These are phyloP conservation scores for Drosophila bunnanda DNA, from an alignment of 2,888 invertebrate genomes.

Conservation along the genomic window DNA sequence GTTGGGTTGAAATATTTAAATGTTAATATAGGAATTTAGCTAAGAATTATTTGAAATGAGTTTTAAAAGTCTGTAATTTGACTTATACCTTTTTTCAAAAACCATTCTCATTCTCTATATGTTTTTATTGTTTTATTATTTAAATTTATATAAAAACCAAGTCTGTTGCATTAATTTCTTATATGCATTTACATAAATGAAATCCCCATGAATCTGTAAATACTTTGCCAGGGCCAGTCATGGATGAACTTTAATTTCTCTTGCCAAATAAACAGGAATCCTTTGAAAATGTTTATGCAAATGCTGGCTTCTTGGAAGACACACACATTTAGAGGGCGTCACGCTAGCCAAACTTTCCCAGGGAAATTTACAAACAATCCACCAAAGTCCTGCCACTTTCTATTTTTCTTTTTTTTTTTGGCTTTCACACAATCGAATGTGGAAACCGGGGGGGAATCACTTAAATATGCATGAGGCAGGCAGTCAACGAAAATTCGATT, in stretches of 20 bases:
- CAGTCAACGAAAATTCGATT: conserved; percentile 69
- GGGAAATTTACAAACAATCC: conserved; percentile 46
- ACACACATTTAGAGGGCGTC: conserved; percentile 41
- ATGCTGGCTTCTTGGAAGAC: conserved; percentile 8
- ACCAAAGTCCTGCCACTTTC: conserved; percentile 6
- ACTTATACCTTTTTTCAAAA: not conserved
- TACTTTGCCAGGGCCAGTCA: not conserved
- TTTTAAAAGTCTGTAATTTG: not conserved
- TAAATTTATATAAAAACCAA: not conserved
- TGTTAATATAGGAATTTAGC: no score
- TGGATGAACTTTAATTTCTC: conserved; percentile 12
- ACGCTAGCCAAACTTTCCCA: conserved; percentile 69
- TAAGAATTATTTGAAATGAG: not conserved
- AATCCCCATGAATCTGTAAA: conserved; percentile 5
- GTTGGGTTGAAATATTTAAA: not conserved
- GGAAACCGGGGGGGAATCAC: conserved; percentile 47
- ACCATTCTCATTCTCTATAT: not conserved
- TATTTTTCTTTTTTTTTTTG: not conserved
- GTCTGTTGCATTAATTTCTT: not conserved
- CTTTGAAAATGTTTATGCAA: conserved; percentile 25
- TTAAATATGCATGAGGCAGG: conserved; percentile 76
- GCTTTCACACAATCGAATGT: conserved; percentile 7
- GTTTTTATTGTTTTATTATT: not conserved
- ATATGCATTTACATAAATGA: conserved; percentile 12
- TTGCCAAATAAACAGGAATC: conserved; percentile 10